phyloP scores from a whole-genome alignment of 1,140 invertebrate genomes.

The Euglossa dilemma region DNA sequence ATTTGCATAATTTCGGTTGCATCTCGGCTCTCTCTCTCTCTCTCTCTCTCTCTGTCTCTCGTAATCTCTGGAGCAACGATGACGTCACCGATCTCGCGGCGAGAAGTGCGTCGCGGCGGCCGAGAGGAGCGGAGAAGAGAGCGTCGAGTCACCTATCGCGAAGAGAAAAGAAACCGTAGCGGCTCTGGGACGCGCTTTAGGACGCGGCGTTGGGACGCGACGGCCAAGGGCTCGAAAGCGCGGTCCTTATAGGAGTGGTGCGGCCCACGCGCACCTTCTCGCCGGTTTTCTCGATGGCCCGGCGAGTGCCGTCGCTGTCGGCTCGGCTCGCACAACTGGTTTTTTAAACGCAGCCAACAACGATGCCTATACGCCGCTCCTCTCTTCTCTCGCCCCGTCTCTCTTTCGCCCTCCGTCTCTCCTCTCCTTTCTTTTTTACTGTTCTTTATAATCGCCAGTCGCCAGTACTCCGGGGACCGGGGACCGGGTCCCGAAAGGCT shows the following conservation, averaged over 20 bases:
- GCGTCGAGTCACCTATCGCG: no score
- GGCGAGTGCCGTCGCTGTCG: conserved; percentile 71
- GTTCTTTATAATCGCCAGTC: conserved; percentile 82
- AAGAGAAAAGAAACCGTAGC: no score
- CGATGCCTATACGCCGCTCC: conserved; percentile 80
- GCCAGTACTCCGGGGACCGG: conserved; percentile 72
- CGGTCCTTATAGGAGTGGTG: conserved; percentile 73
- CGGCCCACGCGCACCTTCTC: conserved; percentile 79
- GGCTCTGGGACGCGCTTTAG: no score
- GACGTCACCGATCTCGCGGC: conserved; percentile 62
- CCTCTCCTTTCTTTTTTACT: conserved; percentile 80
- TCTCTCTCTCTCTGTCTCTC: conserved; percentile 7
- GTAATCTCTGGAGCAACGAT: conserved; percentile 71
- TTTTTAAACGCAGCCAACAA: conserved; percentile 82
- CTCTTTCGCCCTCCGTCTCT: conserved; percentile 42
- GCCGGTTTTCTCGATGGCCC: conserved; percentile 63
- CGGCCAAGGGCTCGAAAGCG: conserved; percentile 58
- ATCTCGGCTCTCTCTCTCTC: conserved; percentile 71
- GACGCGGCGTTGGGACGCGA: conserved; percentile 34
- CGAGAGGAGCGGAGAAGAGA: background rate
- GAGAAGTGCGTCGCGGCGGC: conserved; percentile 11
- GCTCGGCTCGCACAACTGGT: conserved; percentile 80
- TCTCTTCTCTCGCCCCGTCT: conserved; percentile 42
- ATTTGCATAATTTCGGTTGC: conserved; percentile 82
- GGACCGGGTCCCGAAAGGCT: conserved; percentile 71